Evolutionary conservation across 2,888 invertebrate genomes (phyloP), one percentile per base, ranked within the genome.

Genomic region (Rotaria socialis): DNA sequence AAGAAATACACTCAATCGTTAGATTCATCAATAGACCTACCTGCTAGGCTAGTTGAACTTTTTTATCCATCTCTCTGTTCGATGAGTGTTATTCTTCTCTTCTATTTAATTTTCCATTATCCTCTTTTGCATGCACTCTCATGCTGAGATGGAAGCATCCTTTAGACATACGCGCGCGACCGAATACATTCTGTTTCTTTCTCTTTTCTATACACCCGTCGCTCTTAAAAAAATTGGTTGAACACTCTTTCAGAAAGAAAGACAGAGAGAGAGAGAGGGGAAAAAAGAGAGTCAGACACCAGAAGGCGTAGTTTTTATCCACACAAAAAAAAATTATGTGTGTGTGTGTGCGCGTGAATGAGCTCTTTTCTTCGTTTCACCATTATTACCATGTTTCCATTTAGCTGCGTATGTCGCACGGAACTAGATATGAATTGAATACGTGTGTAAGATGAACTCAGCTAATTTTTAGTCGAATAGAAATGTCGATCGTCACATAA

Each of bases 371-470:
- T 67, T 67, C 67, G 67, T 67, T 35, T 35, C 67, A 67, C 67
- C 67, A 67, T 67, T 35, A 27, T 16, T 27, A 35, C 35, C 67
- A 67, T 67, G 67, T 67, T 67, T 67, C 67, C 67, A 67, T 67
- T 67, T 67, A 67, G 67, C 67, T 41, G 67, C 67, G 67, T 67
- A 67, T 67, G 67, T 67, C 67, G 67, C 67, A 67, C 67, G 35
- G 35, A 67, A 67, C 27, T 67, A 67, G 35, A 41, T 16, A 67
- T 67, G 67, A 67, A 67, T 67, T 67, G 67, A 67, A 41, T 35
- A 67, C 67, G 67, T 67, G 67, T 67, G 67, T 67, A 67, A 35
- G 27, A 67, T 67, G 67, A 67, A 67, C 67, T 67, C 41, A 67
- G 67, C 67, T 35, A 41, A 67, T 41, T 67, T 67, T 67, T 19